A percentile compares a stretch with the other conserved stretches of the same genome.
Evolutionary conservation across 2,797 vertebrate genomes (phyloP).

Genomic region (Pseudochirops corinnae): DNA sequence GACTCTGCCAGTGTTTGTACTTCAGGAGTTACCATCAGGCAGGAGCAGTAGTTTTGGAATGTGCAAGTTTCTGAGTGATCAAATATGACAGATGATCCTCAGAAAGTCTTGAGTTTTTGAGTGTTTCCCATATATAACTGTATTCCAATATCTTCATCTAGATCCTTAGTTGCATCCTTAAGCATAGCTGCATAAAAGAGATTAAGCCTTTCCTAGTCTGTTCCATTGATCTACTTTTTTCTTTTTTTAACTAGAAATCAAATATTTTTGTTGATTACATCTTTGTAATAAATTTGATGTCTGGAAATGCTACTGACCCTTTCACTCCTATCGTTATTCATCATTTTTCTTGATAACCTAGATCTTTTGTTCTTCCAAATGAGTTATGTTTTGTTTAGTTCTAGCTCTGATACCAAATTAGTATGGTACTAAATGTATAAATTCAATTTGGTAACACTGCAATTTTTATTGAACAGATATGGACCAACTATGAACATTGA

Average conservation of each 20-base stretch:
- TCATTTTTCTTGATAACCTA: not conserved
- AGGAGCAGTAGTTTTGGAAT: not conserved
- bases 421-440: not conserved
- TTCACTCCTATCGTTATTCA: not conserved
- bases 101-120: not conserved
- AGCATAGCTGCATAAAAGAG: not conserved
- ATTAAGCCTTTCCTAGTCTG: not conserved
- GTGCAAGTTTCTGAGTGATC: not conserved
- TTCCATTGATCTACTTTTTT: not conserved
- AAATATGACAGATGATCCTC: not conserved
- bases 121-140: not conserved
- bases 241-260: not conserved
- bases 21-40: not conserved
- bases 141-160: not conserved
- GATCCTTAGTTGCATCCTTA: not conserved
- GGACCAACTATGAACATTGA: not conserved
- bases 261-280: not conserved
- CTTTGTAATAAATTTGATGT: not conserved
- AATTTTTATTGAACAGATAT: not conserved
- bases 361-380: not conserved
- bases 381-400: not conserved
- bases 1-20: not conserved
- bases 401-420: not conserved
- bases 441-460: not conserved
- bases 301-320: not conserved